Percentiles rank a stretch among this genome's conserved stretches.
phyloP scores from a whole-genome alignment of 2,888 invertebrate genomes.

The Blastobasis adustella region DNA sequence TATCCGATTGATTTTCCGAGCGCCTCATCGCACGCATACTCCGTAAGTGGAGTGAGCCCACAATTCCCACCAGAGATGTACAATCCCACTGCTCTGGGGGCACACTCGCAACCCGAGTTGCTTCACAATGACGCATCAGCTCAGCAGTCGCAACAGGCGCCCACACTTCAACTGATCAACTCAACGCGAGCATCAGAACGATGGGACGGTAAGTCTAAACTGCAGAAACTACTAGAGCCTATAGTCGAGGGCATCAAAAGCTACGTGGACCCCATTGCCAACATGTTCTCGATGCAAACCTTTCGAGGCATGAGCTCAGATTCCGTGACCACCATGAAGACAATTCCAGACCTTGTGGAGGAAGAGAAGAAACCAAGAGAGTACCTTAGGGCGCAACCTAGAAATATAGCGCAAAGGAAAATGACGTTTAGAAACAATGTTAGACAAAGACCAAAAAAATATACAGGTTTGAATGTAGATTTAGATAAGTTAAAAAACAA shows the following conservation, averaged over 20 bases:
- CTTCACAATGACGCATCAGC: slow-evolving; percentile 61
- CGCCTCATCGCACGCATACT: slow-evolving; percentile 71
- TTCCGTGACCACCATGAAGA: slow-evolving; percentile 42
- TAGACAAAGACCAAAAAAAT: slow-evolving; percentile 52
- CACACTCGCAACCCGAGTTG: slow-evolving; percentile 54
- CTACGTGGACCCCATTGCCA: slow-evolving; percentile 57
- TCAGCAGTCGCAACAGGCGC: slow-evolving; percentile 71
- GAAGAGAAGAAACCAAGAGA: slow-evolving; percentile 49
- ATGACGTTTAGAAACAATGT: slow-evolving; percentile 40
- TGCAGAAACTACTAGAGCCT: slow-evolving; percentile 63
- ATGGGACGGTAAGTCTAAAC: slow-evolving; percentile 71
- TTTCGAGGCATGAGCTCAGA: slow-evolving; percentile 59
- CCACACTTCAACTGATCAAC: slow-evolving; percentile 51
- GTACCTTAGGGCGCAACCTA: slow-evolving; percentile 57
- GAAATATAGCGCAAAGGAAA: slow-evolving; percentile 61
- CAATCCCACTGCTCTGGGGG: slow-evolving; percentile 56
- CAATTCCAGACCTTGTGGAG: slow-evolving; percentile 35
- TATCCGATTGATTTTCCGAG: slow-evolving; percentile 73
- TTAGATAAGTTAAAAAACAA: slow-evolving; percentile 57
- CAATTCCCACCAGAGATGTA: slow-evolving; percentile 68
- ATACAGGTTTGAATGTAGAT: slow-evolving; percentile 51
- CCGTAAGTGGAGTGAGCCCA: slow-evolving; percentile 65
- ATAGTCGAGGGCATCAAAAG: slow-evolving; percentile 50
- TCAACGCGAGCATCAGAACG: slow-evolving; percentile 62
- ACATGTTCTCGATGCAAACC: slow-evolving; percentile 57